A percentile compares a stretch with the other conserved stretches of the same genome.
Conservation (phyloP, 2,113 vertebrate species). For the Indicator indicator region DNA sequence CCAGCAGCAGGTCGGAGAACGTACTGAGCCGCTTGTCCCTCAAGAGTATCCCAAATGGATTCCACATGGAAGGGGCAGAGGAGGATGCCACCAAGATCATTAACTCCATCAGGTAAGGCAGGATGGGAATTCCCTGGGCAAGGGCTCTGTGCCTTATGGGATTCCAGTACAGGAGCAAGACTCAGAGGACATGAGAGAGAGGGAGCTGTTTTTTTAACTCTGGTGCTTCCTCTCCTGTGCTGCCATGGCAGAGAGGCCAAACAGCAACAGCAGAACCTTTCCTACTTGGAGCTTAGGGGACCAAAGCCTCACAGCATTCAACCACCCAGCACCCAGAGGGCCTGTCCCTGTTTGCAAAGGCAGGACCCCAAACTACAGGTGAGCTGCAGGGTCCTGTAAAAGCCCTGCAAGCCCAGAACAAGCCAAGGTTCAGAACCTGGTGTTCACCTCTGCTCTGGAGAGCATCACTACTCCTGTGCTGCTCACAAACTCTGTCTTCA, state of each 20-base stretch:
- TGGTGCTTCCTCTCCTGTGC: background rate
- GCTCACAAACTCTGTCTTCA: background rate
- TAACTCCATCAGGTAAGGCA: constrained; percentile 89
- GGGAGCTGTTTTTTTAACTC: background rate
- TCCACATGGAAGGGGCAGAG: constrained; percentile 77
- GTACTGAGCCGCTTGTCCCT: constrained; percentile 88
- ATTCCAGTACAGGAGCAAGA: background rate
- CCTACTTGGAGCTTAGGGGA: background rate
- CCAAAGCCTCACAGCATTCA: background rate
- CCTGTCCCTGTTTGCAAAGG: background rate
- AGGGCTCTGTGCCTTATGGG: background rate
- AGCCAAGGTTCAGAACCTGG: background rate
- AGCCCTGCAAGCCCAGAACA: background rate
- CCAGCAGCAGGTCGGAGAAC: constrained; percentile 93
- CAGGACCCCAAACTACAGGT: background rate
- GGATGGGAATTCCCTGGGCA: background rate
- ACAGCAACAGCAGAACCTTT: background rate
- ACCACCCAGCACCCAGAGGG: background rate
- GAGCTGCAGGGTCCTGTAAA: background rate
- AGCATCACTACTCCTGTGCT: background rate
- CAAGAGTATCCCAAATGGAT: constrained; percentile 87
- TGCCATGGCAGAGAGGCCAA: background rate
- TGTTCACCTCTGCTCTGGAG: background rate
- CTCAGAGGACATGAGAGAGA: background rate
- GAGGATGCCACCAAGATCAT: constrained; percentile 83